Base-by-base conservation (phyloP, 2,797 vertebrate genomes). In the Bovichtus variegatus region DNA sequence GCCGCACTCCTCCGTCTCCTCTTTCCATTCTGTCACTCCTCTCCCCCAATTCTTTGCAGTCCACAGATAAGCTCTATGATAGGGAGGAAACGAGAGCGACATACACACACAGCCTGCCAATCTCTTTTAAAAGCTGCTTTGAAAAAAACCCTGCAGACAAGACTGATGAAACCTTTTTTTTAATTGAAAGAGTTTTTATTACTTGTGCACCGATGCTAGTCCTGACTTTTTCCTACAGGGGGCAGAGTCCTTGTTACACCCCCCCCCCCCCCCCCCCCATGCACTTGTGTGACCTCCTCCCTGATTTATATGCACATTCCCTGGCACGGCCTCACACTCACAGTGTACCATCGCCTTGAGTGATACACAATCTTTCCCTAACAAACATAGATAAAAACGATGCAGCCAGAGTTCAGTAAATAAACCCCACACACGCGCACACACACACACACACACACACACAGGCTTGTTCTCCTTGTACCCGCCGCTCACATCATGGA, bases 1-100 rank as follows among this genome's bases (percentile, higher is more conserved):
- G 50, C 58, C 71, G 44, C 75, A 47, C 85, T 87, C 80, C 78
- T 88, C 50, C 81, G 34, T 80, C 82, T 91, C 79, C 79, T 86
- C 88, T 91, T 91, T 90, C 89, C 87, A 85, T 91, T 86, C 85
- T 86, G 75, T 82, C 90, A 87, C 87, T 70, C 74, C 82, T 62
- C 77, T 63, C 74, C 40, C 71, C 38, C 81, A 80, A 87, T 92
- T 88, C 86, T 81, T 90, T 43, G 73, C 85, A 76, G 80, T 87
- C 84, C 82, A 71, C 21, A 87, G 82, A 90, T 91, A 84, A 91
- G 75, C 89, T 83, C 76, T 44, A 0, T 58, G 90, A 92, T 88
- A 78, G 78, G 65, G 75, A 80, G 89, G 81, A 90, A 87, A 86
- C 86, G 55, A 81, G 80, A 70, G 40, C 10, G 0, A 61, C 77